Evolutionary conservation across 2,113 vertebrate species (phyloP).

Genomic region (Hepsetus odoe): DNA sequence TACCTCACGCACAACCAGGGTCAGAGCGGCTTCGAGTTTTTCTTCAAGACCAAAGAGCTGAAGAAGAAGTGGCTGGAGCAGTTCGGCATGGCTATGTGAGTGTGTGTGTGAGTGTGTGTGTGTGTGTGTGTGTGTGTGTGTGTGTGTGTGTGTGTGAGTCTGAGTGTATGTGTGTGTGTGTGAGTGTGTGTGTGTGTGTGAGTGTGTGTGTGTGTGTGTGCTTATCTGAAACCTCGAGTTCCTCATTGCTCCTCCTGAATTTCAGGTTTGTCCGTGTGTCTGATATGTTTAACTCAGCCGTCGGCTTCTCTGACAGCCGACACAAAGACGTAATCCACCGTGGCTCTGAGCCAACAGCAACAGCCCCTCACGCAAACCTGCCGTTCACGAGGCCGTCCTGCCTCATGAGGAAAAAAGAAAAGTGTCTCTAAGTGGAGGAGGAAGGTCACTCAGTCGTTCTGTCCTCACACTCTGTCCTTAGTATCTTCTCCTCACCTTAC

Average conservation of each 20-base stretch:
- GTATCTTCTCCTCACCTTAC: too few species aligned
- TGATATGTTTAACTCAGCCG: conserved; percentile 23
- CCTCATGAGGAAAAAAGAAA: too few species aligned
- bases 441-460: too few species aligned
- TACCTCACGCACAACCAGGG: conserved; percentile 97
- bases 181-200: background rate
- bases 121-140: conserved; percentile 17
- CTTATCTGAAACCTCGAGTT: background rate
- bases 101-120: conserved; percentile 57
- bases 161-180: conserved; percentile 3
- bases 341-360: background rate
- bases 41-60: conserved; percentile 98
- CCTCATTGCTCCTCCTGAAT: conserved; percentile 47
- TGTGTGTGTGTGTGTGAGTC: conserved; percentile 8
- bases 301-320: background rate
- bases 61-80: conserved; percentile 99
- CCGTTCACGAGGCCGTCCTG: too few species aligned
- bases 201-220: conserved; percentile 19
- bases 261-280: conserved; percentile 52
- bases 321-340: conserved; percentile 10
- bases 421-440: too few species aligned
- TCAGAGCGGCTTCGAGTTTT: conserved; percentile 94
- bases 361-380: too few species aligned
- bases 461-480: too few species aligned
- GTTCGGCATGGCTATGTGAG: conserved; percentile 99